Evolutionary conservation across 2,797 vertebrate species (phyloP), one percentile per base, ranked within the genome.

Genomic region (Vultur gryphus): DNA sequence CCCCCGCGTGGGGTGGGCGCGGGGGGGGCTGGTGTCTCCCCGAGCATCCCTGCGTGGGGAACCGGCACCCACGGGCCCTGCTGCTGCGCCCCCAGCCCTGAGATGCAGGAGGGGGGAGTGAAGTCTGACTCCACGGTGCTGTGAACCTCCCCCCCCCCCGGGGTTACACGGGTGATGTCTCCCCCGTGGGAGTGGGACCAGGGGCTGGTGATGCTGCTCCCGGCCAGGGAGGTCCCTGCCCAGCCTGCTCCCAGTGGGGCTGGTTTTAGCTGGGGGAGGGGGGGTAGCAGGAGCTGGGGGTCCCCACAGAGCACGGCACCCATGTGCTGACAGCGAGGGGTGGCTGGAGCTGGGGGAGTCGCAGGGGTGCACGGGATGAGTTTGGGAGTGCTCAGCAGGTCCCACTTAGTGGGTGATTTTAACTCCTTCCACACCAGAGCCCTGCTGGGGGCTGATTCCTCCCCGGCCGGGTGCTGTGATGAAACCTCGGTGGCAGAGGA

Each of bases 401-500:
- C 44, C 51, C 39, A 23, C 44, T 52, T 17, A 16, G 17, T 0
- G 17, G 20, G 10, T 7, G 16, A 5, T 52, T 49, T 70, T 37
- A 61, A 31, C 9, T 25, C 49, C 20, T 48, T 37, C 51, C 10
- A 7, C 7, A 17, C 31, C 73, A 58, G 31, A 52, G n/a, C 28
- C 6, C 13, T 2, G 8, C 24, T 55, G 70, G 62, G 33, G 57
- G 29, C 13, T 44, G 57, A 16, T 21, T 29, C 13, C 26, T 11
- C 29, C 41, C 26, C 3, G 0, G 2, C 7, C 1, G 5, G 28
- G 28, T 48, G 28, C 52, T 33, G 24, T 6, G 8, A 19, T 18
- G 25, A 54, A 29, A 19, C 20, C 11, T 54, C 0, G 1, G 23
- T 10, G 76, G 23, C 8, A 26, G 57, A 2, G 7, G 44, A 8